Base-by-base conservation (phyloP, 2,888 invertebrate species). In the Cordilura impudica region DNA sequence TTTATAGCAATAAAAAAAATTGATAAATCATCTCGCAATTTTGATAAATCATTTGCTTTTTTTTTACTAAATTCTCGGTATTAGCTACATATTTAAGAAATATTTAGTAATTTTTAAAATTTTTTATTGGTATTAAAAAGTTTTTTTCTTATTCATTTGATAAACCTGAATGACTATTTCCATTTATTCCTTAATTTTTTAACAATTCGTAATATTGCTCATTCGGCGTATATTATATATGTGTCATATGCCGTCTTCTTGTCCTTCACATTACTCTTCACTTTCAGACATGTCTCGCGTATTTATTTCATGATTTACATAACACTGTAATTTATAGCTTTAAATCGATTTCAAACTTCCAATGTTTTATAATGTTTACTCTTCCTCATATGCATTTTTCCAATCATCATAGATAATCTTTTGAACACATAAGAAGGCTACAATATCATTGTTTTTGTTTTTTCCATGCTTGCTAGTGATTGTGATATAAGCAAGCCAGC, bases 201-300 rank as follows among this genome's bases (percentile, higher is more conserved):
- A 26, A n/a, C n/a, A n/a, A n/a, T n/a, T n/a, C n/a, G n/a, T n/a
- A n/a, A n/a, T n/a, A n/a, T n/a, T n/a, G n/a, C n/a, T n/a, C n/a
- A n/a, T n/a, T n/a, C n/a, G n/a, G n/a, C n/a, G n/a, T n/a, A n/a
- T n/a, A n/a, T n/a, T n/a, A n/a, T n/a, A 31, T 31, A 1, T 31
- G 8, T 10, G 10, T 1, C 31, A 29, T 31, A 6, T 31, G 10
- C 1, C 8, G 8, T 31, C 10, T 29, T 29, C 31, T 31, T 2
- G 2, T 31, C 45, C 45, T 58, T 74, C 31, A 67, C 19, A 69
- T 49, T 35, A 29, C 35, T 75, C 70, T 54, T 74, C 47, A 51
- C 61, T 61, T 56, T 61, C 75, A 79, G 78, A 79, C 78, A 79
- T 71, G 78, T 79, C 70, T 79, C 69, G 67, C 67, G 35, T 12